Conservation (phyloP, 2,888 invertebrate species). For the Catotricha subobsoleta region DNA sequence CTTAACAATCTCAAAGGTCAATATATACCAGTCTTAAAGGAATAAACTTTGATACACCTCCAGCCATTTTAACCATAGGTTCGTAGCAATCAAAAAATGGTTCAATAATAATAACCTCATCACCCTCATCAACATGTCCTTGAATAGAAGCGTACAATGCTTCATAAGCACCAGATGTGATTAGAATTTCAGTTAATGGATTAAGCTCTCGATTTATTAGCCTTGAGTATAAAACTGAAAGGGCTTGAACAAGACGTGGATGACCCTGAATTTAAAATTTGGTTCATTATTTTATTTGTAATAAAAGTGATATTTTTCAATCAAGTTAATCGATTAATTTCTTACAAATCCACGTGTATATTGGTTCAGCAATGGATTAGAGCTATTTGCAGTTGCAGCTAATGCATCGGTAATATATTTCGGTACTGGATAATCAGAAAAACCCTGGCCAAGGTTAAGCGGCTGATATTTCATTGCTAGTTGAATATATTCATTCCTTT, state of each 20-base stretch:
- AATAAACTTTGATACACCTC: constrained; percentile 73
- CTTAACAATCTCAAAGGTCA: not conserved
- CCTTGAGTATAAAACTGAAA: constrained; percentile 71
- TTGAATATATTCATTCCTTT: constrained; percentile 88
- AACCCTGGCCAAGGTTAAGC: constrained; percentile 87
- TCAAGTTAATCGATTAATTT: too few species aligned
- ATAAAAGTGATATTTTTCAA: too few species aligned
- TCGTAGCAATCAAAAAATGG: constrained; percentile 98
- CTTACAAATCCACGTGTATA: constrained; percentile 89
- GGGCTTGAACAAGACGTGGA: constrained; percentile 65
- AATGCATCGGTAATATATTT: constrained; percentile 63
- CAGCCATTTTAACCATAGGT: constrained; percentile 79
- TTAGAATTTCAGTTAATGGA: constrained; percentile 67
- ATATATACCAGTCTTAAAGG: constrained; percentile 57
- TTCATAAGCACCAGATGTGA: constrained; percentile 89
- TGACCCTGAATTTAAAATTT: constrained; percentile 75
- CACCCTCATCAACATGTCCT: constrained; percentile 68
- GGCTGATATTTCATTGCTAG: constrained; percentile 70
- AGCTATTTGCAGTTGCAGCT: constrained; percentile 42
- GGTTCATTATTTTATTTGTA: not conserved
- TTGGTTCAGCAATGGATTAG: constrained; percentile 67
- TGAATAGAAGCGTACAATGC: constrained; percentile 73
- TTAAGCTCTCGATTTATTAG: constrained; percentile 60
- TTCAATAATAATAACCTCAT: constrained; percentile 92
- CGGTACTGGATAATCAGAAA: constrained; percentile 83